phyloP scores from a whole-genome alignment of 1,140 invertebrate genomes.

The Bombus affinis region DNA sequence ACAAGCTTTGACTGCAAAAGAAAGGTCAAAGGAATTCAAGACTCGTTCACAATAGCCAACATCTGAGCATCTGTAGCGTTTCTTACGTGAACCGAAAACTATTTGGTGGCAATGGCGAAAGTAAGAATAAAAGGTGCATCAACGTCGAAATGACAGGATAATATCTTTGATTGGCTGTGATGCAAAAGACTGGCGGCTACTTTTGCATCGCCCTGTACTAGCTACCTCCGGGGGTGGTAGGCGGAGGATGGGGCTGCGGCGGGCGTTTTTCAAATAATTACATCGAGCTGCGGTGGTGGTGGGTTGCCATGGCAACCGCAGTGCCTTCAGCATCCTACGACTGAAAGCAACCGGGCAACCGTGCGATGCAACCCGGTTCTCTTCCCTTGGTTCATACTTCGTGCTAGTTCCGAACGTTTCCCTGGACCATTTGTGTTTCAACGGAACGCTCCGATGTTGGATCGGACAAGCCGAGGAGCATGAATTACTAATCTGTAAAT shows the following conservation, averaged over 20 bases:
- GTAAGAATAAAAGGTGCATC: no score
- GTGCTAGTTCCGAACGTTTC: slow-evolving; percentile 65
- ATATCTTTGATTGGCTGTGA: slow-evolving; percentile 26
- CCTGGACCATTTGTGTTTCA: slow-evolving; percentile 52
- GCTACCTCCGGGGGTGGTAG: slow-evolving; percentile 47
- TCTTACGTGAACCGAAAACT: background rate
- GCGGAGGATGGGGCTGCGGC: slow-evolving; percentile 47
- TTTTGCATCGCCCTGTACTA: slow-evolving; percentile 77
- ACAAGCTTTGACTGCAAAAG: no score
- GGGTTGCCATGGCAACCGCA: slow-evolving; percentile 80
- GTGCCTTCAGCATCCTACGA: slow-evolving; percentile 78
- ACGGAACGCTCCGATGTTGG: slow-evolving; percentile 29
- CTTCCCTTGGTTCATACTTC: slow-evolving; percentile 60
- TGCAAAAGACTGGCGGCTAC: slow-evolving; percentile 65
- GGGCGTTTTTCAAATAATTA: slow-evolving; percentile 82
- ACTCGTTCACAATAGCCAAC: no score
- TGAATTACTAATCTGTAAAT: slow-evolving; percentile 31
- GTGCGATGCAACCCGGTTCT: slow-evolving; percentile 71
- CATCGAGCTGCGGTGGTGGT: slow-evolving; percentile 80
- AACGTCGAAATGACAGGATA: background rate
- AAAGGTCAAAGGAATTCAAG: background rate
- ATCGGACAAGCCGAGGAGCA: slow-evolving; percentile 25
- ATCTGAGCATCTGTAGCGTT: background rate
- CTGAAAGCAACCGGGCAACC: slow-evolving; percentile 77
- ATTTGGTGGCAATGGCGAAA: background rate